These are phyloP conservation scores for Tenthredo mesomela DNA, from an alignment of 2,888 invertebrate genomes.

Conservation along the genomic window DNA sequence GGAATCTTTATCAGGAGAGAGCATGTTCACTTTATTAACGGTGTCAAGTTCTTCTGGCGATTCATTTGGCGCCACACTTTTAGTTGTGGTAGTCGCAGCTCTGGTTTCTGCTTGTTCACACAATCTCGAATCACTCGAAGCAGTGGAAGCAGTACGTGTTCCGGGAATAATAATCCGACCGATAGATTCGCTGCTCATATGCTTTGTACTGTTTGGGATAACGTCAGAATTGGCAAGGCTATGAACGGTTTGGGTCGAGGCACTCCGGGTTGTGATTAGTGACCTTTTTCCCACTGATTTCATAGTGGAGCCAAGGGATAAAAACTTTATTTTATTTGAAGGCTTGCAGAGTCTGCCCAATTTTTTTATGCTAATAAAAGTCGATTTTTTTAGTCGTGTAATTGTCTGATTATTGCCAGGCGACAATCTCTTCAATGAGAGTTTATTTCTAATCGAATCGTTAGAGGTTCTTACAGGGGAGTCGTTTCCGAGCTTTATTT, in stretches of 20 bases:
- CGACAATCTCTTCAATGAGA: background rate
- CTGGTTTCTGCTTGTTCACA: background rate
- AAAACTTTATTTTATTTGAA: constrained; percentile 17
- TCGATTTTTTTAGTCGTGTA: too few species aligned
- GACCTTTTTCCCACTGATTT: background rate
- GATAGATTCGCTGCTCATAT: background rate
- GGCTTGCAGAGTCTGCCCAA: constrained; percentile 10
- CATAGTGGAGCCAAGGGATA: background rate
- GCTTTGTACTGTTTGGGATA: background rate
- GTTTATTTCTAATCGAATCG: background rate
- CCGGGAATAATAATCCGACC: background rate
- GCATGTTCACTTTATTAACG: constrained; percentile 53
- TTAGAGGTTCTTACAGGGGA: background rate
- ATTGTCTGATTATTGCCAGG: background rate
- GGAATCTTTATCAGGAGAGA: constrained; percentile 61
- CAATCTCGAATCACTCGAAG: background rate
- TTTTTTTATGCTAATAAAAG: background rate
- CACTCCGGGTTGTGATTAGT: background rate
- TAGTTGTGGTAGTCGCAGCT: background rate
- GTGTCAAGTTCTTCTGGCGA: constrained; percentile 16
- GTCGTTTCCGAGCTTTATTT: background rate
- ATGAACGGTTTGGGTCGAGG: constrained; percentile 1
- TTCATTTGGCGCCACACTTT: background rate
- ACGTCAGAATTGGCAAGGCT: background rate
- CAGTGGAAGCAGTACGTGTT: background rate